Percentiles rank a stretch among this genome's conserved stretches.
These are phyloP conservation scores for Sialia sialis DNA, from an alignment of 2,113 vertebrate genomes.

Conservation along the genomic window DNA sequence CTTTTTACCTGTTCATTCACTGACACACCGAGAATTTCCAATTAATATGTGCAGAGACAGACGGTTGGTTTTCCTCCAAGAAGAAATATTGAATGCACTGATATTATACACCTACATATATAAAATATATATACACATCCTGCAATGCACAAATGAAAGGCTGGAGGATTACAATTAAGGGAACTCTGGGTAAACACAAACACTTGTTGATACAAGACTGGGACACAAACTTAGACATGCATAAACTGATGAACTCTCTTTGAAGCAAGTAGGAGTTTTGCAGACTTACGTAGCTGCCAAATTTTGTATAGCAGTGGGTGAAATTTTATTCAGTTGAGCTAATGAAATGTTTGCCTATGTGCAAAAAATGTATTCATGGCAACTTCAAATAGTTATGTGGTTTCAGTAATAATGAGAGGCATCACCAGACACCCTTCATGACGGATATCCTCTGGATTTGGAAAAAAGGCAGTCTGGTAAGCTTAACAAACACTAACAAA, in stretches of 20 bases:
- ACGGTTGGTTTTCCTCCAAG: not conserved
- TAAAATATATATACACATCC: not conserved
- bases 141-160: not conserved
- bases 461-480: not conserved
- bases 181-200: not conserved
- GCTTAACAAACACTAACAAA: constrained; percentile 29
- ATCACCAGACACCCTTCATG: not conserved
- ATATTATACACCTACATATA: not conserved
- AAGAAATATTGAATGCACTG: not conserved
- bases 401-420: not conserved
- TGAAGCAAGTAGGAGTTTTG: not conserved
- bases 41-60: not conserved
- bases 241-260: not conserved
- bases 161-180: not conserved
- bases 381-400: not conserved
- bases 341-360: not conserved
- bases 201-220: not conserved
- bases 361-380: constrained; percentile 10
- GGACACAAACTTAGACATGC: not conserved
- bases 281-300: not conserved
- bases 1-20: not conserved
- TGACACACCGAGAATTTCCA: not conserved
- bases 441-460: not conserved
- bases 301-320: not conserved
- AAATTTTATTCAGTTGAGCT: not conserved